Percentiles rank a stretch among this genome's conserved stretches.
Evolutionary conservation across 2,113 vertebrate genomes (phyloP).

Genomic region (Anoplopoma fimbria): DNA sequence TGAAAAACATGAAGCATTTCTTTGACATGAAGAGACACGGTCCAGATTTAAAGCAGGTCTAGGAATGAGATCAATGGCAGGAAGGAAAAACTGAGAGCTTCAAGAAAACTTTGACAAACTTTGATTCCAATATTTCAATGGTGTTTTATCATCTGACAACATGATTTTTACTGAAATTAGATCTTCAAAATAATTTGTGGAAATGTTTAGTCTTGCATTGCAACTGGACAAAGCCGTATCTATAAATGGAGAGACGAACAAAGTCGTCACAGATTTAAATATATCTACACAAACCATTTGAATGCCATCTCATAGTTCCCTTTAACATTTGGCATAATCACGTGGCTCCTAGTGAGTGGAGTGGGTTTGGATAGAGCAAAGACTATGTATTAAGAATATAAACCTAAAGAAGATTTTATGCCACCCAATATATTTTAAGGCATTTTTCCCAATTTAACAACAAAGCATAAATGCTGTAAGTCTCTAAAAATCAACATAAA

Average conservation of each 20-base stretch:
- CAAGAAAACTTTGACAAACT: conserved; percentile 25
- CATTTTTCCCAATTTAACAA: not conserved
- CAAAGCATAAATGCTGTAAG: conserved; percentile 7
- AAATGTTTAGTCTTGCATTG: not conserved
- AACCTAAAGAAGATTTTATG: not conserved
- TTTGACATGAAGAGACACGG: conserved; percentile 40
- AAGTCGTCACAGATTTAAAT: not conserved
- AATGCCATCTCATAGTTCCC: not conserved
- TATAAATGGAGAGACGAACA: not conserved
- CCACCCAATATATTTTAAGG: not conserved
- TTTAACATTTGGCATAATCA: conserved; percentile 5
- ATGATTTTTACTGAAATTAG: conserved; percentile 12
- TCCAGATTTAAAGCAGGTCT: conserved; percentile 45
- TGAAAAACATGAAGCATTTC: conserved; percentile 47
- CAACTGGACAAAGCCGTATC: not conserved
- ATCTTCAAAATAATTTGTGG: not conserved
- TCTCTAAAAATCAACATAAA: not conserved
- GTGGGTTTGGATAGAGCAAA: not conserved
- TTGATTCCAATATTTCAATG: conserved; percentile 22
- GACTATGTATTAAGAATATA: conserved; percentile 1
- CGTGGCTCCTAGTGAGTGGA: not conserved
- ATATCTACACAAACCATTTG: not conserved
- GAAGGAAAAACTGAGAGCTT: conserved; percentile 3
- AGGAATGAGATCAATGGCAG: conserved; percentile 21
- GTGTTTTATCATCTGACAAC: conserved; percentile 14